Percentiles rank a stretch among this genome's conserved stretches.
Evolutionary conservation across 2,888 invertebrate genomes (phyloP).

Genomic region (Anodontia alba): DNA sequence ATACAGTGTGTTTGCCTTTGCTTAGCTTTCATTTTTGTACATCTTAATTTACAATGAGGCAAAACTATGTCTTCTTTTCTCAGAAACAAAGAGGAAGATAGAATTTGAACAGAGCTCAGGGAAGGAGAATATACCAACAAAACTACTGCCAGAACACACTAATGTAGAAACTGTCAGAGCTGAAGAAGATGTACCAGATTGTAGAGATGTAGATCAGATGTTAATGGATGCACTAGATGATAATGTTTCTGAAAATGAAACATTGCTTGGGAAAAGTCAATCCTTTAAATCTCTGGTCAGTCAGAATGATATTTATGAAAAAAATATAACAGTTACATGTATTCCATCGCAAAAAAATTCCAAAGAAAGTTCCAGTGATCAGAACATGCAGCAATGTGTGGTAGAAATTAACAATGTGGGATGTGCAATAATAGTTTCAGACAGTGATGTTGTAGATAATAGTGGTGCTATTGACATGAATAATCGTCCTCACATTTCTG

Average conservation of each 20-base stretch:
- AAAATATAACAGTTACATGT: background rate
- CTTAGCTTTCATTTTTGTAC: no score
- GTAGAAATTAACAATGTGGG: background rate
- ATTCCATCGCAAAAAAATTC: no score
- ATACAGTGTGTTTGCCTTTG: no score
- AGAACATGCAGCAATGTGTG: background rate
- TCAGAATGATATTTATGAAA: background rate
- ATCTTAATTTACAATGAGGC: no score
- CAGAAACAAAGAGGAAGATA: slow-evolving; percentile 14
- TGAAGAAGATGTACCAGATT: slow-evolving; percentile 20
- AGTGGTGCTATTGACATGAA: no score
- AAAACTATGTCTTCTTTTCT: background rate
- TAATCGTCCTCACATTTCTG: no score
- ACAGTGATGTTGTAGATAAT: background rate
- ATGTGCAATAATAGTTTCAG: background rate
- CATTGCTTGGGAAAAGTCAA: background rate
- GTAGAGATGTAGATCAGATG: slow-evolving; percentile 50
- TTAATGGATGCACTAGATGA: slow-evolving; percentile 42
- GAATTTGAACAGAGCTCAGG: background rate
- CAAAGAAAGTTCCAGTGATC: background rate
- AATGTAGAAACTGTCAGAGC: background rate
- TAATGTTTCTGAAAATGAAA: background rate
- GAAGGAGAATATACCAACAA: background rate
- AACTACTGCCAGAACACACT: background rate
- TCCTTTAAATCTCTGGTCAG: background rate